Percentiles rank a stretch among this genome's conserved stretches.
phyloP scores from a whole-genome alignment of 2,113 vertebrate species.

The Gavialis gangeticus region DNA sequence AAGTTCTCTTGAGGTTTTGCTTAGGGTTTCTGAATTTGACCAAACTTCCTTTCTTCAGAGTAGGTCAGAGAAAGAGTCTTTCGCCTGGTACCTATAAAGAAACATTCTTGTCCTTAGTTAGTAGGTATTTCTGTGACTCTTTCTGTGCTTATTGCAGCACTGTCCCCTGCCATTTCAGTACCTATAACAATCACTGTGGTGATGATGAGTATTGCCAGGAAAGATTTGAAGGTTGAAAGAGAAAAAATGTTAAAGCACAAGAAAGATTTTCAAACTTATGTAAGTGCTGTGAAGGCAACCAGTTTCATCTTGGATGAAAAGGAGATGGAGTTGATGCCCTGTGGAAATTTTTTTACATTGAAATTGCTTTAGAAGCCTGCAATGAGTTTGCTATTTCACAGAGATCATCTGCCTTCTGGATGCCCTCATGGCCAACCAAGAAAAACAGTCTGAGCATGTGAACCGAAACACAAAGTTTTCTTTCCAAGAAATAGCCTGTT shows the following conservation, averaged over 20 bases:
- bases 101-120: not conserved
- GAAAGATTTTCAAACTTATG: not conserved
- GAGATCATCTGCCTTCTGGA: too few species aligned
- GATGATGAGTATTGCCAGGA: not conserved
- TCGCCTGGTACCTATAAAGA: not conserved
- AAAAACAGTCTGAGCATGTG: too few species aligned
- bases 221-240: not conserved
- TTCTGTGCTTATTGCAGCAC: not conserved
- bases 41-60: slow-evolving; percentile 4
- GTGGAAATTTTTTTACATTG: too few species aligned
- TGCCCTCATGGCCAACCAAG: too few species aligned
- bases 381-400: too few species aligned
- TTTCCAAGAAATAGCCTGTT: too few species aligned
- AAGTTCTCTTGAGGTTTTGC: not conserved
- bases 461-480: too few species aligned
- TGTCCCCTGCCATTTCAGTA: accelerated
- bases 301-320: too few species aligned
- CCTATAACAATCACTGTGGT: not conserved
- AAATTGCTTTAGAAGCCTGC: too few species aligned
- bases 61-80: not conserved
- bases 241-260: not conserved
- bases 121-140: not conserved
- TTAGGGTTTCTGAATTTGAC: not conserved
- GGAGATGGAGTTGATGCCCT: too few species aligned
- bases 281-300: too few species aligned